A percentile compares a stretch with the other conserved stretches of the same genome.
Conservation (phyloP, 2,888 invertebrate genomes). For the Acronicta psi region DNA sequence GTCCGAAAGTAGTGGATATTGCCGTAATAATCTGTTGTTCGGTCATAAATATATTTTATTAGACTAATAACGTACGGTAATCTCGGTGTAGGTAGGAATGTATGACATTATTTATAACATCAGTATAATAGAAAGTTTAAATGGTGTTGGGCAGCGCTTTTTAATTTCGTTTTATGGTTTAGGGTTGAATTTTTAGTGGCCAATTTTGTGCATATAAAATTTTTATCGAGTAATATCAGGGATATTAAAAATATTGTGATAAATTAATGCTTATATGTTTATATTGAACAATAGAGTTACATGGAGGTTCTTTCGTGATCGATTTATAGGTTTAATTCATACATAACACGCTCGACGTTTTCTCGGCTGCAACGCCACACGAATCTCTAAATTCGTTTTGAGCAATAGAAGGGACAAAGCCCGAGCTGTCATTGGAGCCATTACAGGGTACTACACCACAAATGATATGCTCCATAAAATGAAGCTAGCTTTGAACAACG, state of each 20-base stretch:
- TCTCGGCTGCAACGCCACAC: no score
- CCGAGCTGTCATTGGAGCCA: no score
- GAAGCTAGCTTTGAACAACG: no score
- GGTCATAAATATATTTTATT: constrained; percentile 63
- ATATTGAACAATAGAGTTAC: neutral
- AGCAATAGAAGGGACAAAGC: no score
- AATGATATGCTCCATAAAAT: no score
- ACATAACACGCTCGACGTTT: no score
- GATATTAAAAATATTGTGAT: constrained; percentile 24
- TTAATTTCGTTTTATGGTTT: constrained; percentile 46
- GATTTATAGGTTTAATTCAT: no score
- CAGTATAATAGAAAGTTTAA: constrained; percentile 44
- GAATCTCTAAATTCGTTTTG: no score
- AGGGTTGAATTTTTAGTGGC: constrained; percentile 31
- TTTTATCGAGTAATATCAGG: constrained; percentile 18
- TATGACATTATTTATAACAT: constrained; percentile 48
- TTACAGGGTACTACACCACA: no score
- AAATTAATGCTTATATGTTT: neutral
- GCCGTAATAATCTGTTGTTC: constrained; percentile 56
- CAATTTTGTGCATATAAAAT: constrained; percentile 29
- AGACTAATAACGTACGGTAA: constrained; percentile 48
- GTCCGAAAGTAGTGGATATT: constrained; percentile 46
- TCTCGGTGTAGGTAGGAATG: constrained; percentile 33
- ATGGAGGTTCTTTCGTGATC: neutral
- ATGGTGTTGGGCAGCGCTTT: constrained; percentile 26